Conservation (phyloP, 2,113 vertebrate genomes). For the Mellivora capensis region DNA sequence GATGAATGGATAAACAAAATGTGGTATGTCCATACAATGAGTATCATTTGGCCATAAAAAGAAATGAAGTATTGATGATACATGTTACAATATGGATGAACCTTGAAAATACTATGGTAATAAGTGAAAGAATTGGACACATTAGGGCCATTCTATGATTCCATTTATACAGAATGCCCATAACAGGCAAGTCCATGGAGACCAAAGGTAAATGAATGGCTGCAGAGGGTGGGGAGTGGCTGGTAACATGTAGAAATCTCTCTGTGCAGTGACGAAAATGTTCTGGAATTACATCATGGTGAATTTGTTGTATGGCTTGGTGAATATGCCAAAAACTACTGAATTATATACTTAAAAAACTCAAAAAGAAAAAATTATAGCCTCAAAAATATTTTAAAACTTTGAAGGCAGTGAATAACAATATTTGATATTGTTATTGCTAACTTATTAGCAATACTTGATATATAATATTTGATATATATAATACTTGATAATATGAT, state of each 20-base stretch:
- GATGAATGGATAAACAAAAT: background rate
- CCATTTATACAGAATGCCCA: background rate
- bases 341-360: background rate
- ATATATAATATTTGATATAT: no score
- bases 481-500: no score
- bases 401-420: background rate
- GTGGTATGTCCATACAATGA: background rate
- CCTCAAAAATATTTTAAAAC: background rate
- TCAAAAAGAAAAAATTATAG: background rate
- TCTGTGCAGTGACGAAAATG: background rate
- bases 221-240: background rate
- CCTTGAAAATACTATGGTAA: background rate
- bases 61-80: background rate
- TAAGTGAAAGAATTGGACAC: background rate
- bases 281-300: background rate
- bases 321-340: background rate
- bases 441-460: no score
- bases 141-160: background rate
- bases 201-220: background rate
- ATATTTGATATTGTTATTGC: background rate
- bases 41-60: background rate
- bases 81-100: background rate
- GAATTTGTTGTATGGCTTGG: background rate
- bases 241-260: background rate
- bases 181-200: background rate